phyloP scores from a whole-genome alignment of 2,113 vertebrate genomes.

The Cyanoderma ruficeps region DNA sequence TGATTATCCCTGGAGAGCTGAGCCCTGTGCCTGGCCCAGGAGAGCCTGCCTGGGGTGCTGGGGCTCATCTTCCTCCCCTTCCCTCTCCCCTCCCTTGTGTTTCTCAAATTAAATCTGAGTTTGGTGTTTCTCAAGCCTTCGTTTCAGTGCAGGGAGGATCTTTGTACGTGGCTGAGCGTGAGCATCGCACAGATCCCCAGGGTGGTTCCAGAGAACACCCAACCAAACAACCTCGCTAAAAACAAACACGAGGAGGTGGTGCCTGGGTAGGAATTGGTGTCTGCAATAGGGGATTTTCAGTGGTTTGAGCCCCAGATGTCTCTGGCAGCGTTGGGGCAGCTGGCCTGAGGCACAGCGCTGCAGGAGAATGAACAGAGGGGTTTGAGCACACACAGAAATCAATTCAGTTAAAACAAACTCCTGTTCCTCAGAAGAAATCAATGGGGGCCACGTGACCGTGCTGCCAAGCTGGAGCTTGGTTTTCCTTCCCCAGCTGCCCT shows the following conservation, averaged over 20 bases:
- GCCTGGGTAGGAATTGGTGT: not conserved
- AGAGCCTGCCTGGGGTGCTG: not conserved
- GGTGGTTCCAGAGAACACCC: not conserved
- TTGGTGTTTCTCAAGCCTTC: not conserved
- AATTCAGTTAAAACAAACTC: not conserved
- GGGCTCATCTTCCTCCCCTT: not conserved
- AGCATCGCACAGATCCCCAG: not conserved
- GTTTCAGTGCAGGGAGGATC: not conserved
- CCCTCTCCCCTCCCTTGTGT: not conserved
- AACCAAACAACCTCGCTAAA: not conserved
- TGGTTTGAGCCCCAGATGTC: not conserved
- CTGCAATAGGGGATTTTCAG: not conserved
- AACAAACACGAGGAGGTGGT: accelerated
- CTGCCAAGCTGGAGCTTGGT: not conserved
- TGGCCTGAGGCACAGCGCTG: not conserved
- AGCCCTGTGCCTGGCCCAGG: accelerated
- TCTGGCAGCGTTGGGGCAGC: not conserved
- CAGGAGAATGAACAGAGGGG: not conserved
- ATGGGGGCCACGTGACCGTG: accelerated
- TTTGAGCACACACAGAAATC: not conserved
- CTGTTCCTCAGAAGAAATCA: not conserved
- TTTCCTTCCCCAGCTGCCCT: not conserved
- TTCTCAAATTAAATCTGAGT: not conserved
- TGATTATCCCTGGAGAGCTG: not conserved
- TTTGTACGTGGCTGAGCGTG: not conserved